Evolutionary conservation across 2,113 vertebrate species (phyloP).

Genomic region (cat (Felis catus)): DNA sequence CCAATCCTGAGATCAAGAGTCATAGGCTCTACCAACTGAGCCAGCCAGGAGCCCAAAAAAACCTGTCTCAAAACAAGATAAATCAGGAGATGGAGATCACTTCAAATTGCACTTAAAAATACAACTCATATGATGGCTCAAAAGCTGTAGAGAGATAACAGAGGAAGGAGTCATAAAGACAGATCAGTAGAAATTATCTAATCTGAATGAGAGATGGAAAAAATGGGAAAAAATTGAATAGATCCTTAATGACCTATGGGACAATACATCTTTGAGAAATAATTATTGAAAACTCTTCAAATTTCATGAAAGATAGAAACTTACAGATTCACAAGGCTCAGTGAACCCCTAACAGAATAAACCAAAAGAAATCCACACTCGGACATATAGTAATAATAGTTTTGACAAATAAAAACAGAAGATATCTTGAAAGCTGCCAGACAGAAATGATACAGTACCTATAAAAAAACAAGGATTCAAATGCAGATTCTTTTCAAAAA

Average conservation of each 20-base stretch:
- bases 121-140: background rate
- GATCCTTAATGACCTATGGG: background rate
- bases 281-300: background rate
- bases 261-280: background rate
- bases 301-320: slow-evolving; percentile 10
- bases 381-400: background rate
- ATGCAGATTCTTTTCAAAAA: background rate
- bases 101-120: background rate
- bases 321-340: slow-evolving; percentile 10
- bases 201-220: background rate
- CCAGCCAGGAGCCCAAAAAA: background rate
- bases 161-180: background rate
- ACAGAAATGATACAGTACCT: background rate
- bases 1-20: background rate
- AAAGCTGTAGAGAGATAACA: background rate
- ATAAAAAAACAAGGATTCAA: background rate
- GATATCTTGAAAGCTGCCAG: background rate
- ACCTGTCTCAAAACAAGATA: background rate
- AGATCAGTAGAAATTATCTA: background rate
- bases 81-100: background rate
- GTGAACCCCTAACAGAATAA: background rate
- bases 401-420: background rate
- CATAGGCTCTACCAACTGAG: background rate
- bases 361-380: background rate
- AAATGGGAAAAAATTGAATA: background rate